These are phyloP conservation scores for Porites evermanni DNA, from an alignment of 92 coral and sea anemone genomes.

Conservation along the genomic window DNA sequence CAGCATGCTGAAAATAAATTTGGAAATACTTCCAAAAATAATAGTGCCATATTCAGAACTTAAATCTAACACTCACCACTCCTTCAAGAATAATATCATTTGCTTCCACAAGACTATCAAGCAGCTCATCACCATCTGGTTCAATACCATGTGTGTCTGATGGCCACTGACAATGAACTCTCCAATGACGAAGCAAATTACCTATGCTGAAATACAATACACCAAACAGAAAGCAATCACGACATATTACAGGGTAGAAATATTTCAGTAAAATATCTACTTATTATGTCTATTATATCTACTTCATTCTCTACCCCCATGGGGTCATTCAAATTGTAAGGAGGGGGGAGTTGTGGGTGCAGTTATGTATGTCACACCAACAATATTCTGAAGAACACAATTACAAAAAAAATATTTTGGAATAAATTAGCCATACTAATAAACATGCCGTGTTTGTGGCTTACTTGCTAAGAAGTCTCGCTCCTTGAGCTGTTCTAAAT, in stretches of 20 bases:
- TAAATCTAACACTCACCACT: constrained; percentile 65
- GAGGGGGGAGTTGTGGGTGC: too few species aligned
- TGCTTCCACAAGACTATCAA: constrained; percentile 92
- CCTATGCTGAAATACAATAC: constrained; percentile 45
- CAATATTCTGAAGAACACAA: too few species aligned
- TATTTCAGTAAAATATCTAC: too few species aligned
- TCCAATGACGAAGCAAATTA: constrained; percentile 76
- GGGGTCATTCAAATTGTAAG: too few species aligned
- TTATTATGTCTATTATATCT: too few species aligned
- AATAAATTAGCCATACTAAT: not conserved
- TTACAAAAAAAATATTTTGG: too few species aligned
- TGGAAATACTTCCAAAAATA: too few species aligned
- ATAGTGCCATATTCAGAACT: too few species aligned
- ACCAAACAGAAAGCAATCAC: too few species aligned
- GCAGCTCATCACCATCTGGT: constrained; percentile 84
- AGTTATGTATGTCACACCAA: not conserved
- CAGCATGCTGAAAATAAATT: too few species aligned
- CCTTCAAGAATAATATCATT: constrained; percentile 92
- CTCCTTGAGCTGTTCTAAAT: constrained; percentile 92
- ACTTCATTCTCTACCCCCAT: too few species aligned
- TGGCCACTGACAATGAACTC: constrained; percentile 90
- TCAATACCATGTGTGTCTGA: constrained; percentile 55
- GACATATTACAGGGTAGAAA: not conserved
- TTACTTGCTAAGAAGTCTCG: constrained; percentile 81
- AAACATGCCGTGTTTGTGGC: not conserved